Evolutionary conservation across 2,888 invertebrate genomes (phyloP), one percentile per base, ranked within the genome.

Genomic region (Conops quadrifasciatus): DNA sequence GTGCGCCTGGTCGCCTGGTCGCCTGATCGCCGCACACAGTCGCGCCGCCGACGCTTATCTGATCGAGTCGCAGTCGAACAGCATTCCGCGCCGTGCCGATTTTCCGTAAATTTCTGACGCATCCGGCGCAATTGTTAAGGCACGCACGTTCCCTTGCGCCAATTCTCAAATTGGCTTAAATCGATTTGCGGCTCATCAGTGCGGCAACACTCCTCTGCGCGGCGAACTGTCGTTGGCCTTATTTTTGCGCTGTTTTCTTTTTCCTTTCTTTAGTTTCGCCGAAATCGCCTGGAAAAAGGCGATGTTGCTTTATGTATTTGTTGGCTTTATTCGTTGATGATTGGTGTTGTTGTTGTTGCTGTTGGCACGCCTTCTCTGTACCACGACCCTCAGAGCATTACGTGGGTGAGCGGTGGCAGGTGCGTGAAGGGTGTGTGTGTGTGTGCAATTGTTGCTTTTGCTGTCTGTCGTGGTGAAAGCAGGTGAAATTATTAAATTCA

Each of bases 121-220:
- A 67, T 67, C 67, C 3, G 24, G 24, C 43, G 56, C 36, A 58
- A 58, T 67, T 67, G 67, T 58, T 67, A 67, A 67, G 43, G 66
- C 15, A 36, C 36, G 36, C 5, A 36, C 36, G 9, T 36, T 36
- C 36, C 36, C 9, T 16, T 19, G 51, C 9, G 68, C 49, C 2
- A 3, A 45, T 45, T 45, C 26, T 64, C 30, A 51, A 82, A 80
- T 80, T 81, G 81, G 81, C 80, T 81, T 81, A 79, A 82, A 80
- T 81, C 80, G 80, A 79, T 80, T 80, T 81, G 78, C 78, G 80
- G 78, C 80, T 77, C 79, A 80, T 80, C 79, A 79, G 78, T 79
- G 77, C 80, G 80, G 80, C 26, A 26, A 15, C 26, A 13, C 30
- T 30, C 26, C 0, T 56, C 24, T 56, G 26, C 26, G 11, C n/a